Base-by-base conservation (phyloP, 2,888 invertebrate species). In the Andrena fulva region DNA sequence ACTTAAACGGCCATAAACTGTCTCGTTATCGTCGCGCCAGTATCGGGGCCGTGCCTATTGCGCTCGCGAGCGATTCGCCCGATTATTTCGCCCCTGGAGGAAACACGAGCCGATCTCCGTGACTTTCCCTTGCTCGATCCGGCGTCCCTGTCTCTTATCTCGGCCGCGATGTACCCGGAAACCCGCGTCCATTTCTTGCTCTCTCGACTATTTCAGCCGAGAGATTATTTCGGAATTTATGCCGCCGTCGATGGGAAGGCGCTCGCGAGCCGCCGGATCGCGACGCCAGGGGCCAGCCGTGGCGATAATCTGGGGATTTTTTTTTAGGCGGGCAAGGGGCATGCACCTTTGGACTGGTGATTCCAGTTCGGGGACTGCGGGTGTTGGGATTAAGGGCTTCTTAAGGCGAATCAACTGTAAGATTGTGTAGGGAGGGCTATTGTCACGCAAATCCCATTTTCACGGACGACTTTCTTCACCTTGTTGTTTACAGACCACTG, bases 1-100 rank as follows among this genome's bases (percentile, higher is more conserved):
- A 75, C 75, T 80, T 48, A 64, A 68, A 24, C 68, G n/a, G 29
- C 56, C 56, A 77, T 78, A 81, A 79, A 82, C 69, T 52, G 70
- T 75, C 68, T 75, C 75, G 82, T 80, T 82, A 80, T 79, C 75
- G 74, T 54, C 48, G 68, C 50, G 31, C 42, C 70, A 27, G 31
- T 77, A 67, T 73, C 73, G 59, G 16, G 59, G 16, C 48, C 64
- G 27, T 29, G 56, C n/a, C 66, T 67, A 62, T 75, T 62, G 52
- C 68, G 35, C 63, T 68, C 42, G 50, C 59, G 1, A 31, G 60
- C 67, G 73, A 78, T 78, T 74, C 52, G 33, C 62, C 50, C 67
- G 78, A 80, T 77, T 78, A 71, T 77, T 71, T 67, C 62, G 71
- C 35, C 42, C 52, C 35, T 27, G n/a, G 27, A 29, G 35, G 64